Evolutionary conservation across 2,113 vertebrate genomes (phyloP).

Genomic region (Limanda limanda): DNA sequence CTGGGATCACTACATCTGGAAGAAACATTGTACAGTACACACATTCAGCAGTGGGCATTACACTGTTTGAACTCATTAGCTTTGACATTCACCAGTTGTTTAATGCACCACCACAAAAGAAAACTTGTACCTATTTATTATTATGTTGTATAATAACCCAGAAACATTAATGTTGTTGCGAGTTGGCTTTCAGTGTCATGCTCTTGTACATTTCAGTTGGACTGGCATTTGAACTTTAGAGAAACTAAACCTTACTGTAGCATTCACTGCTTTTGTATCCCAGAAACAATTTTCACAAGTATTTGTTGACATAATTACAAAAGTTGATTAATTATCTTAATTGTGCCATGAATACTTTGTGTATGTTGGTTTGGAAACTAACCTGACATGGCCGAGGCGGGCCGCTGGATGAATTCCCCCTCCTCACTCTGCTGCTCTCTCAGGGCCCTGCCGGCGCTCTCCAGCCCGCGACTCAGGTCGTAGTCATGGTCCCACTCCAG

Average conservation of each 20-base stretch:
- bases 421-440: slow-evolving; percentile 87
- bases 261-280: no score
- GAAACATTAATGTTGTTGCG: no score
- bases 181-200: not conserved
- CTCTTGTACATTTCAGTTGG: not conserved
- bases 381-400: slow-evolving; percentile 88
- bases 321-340: not conserved
- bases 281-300: no score
- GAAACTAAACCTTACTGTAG: no score
- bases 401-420: slow-evolving; percentile 83
- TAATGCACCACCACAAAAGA: not conserved
- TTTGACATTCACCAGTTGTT: not conserved
- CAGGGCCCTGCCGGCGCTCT: slow-evolving; percentile 85
- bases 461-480: slow-evolving; percentile 94
- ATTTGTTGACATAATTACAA: no score
- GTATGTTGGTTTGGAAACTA: slow-evolving; percentile 25
- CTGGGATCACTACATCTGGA: slow-evolving; percentile 96
- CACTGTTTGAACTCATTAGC: slow-evolving; percentile 19
- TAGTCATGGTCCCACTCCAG: slow-evolving; percentile 99
- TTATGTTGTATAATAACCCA: no score
- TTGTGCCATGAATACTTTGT: not conserved
- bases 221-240: no score
- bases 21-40: slow-evolving; percentile 85
- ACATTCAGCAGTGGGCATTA: slow-evolving; percentile 63
- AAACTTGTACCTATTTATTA: no score